Base-by-base conservation (phyloP, 92 coral and sea anemone species). In the Paragorgia papillata region DNA sequence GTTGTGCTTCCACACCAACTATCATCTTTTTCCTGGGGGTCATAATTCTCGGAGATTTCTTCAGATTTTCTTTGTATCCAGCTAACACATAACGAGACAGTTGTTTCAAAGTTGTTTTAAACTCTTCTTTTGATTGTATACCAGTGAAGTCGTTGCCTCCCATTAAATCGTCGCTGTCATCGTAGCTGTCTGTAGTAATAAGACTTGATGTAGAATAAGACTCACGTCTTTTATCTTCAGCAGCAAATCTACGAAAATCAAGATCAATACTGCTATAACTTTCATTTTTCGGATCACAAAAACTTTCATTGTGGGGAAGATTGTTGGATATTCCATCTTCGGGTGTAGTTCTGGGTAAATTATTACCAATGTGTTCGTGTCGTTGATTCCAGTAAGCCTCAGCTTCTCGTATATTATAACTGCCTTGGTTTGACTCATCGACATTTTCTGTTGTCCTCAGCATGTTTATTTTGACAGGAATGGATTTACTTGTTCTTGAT, bases 1-100 rank as follows among this genome's bases (percentile, higher is more conserved):
- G 26, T 49, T 68, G n/a, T 2, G 40, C 43, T 0, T 39, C 24
- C 7, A 18, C 18, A 27, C 2, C 68, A 19, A 43, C 21, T 15
- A 13, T 64, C 1, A 27, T 37, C 31, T 34, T 21, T 6, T 15
- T 49, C 34, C 51, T 13, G 31, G 19, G 25, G 51, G 10, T 2
- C 51, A 14, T 22, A 25, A 33, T 9, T 18, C 21, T 29, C 10
- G 41, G 19, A 0, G 31, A 31, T 30, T 70, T 37, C 9, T 6
- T 43, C 17, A 1, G 1, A 5, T 28, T 48, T 2, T 25, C 62
- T 54, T 70, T 70, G 63, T 70, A 70, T 9, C 48, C 63, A 29
- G 44, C 28, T 32, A 70, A 20, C 46, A 70, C 62, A 39, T 70
- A 70, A 22, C 77, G 56, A 7, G 77, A 70, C 15, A 70, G 63